phyloP scores from a whole-genome alignment of 2,888 invertebrate genomes.

The Pammene fasciana region DNA sequence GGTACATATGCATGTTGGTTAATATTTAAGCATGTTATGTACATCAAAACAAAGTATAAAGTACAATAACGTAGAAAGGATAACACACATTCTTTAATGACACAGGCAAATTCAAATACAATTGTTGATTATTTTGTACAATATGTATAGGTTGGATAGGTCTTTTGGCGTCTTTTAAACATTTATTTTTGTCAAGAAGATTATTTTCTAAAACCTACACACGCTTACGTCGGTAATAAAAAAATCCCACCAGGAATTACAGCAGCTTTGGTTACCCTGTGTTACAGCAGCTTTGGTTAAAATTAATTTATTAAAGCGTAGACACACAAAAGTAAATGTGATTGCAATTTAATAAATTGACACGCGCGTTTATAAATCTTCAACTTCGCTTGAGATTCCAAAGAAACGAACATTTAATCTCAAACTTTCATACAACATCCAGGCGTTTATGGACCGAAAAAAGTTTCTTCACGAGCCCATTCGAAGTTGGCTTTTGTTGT shows the following conservation, averaged over 20 bases:
- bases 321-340: background rate
- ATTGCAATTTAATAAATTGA: constrained; percentile 8
- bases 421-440: constrained; percentile 32
- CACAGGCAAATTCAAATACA: too few species aligned
- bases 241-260: background rate
- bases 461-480: constrained; percentile 32
- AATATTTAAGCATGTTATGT: too few species aligned
- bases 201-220: too few species aligned
- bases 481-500: constrained; percentile 48
- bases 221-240: too few species aligned
- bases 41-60: too few species aligned
- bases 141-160: too few species aligned
- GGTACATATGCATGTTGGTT: background rate
- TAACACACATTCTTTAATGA: too few species aligned
- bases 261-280: background rate
- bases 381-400: constrained; percentile 12
- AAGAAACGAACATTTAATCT: constrained; percentile 31
- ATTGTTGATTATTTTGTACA: too few species aligned
- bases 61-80: too few species aligned
- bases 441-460: constrained; percentile 38
- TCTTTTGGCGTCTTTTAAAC: too few species aligned
- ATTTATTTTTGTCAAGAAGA: too few species aligned
- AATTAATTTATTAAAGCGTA: background rate
- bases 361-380: constrained; percentile 15
- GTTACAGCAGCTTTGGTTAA: background rate